Evolutionary conservation across 2,888 invertebrate species (phyloP), one percentile per base, ranked within the genome.

Genomic region (Ennomos quercinarius): DNA sequence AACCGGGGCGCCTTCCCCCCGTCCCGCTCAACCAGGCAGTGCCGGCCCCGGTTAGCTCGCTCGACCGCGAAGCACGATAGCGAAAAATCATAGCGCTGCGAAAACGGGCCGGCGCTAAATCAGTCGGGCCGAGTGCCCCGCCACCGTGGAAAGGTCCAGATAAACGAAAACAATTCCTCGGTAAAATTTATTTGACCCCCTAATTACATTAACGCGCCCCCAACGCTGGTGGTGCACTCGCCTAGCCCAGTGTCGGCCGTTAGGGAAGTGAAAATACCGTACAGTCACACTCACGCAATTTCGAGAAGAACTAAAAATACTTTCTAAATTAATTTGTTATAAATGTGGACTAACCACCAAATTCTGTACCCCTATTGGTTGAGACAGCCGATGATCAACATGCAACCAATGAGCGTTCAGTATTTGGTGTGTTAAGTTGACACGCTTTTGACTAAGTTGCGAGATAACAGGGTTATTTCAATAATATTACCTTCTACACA

Each of bases 161-260:
- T 82, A 83, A 83, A 83, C 79, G 81, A 76, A 80, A 83, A 84
- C 84, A 85, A 82, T 83, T 70, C 81, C 72, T 71, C 67, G 56
- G 58, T 57, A 68, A 71, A 81, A 83, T 84, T 84, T 84, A 84
- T 83, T 80, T 76, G 76, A 71, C 70, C 73, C 77, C 73, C 74
- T 84, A 81, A 84, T 85, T 84, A 80, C 78, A 77, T 79, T 80
- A 78, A 78, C 49, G 73, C 66, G 70, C 65, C 69, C 51, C 56
- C 49, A 13, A 45, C 51, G 51, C 60, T 54, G 38, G 48, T 38
- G 54, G 57, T 59, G 62, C 67, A 62, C 56, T 48, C 13, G 47
- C 13, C 36, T n/a, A 34, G 43, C 11, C 27, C 27, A 27, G 27
- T 27, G 27, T 6, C 27, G 27, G 4, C 4, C 6, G 27, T 27